Evolutionary conservation across 2,888 invertebrate species (phyloP).

Genomic region (Sinotaia quadrata): DNA sequence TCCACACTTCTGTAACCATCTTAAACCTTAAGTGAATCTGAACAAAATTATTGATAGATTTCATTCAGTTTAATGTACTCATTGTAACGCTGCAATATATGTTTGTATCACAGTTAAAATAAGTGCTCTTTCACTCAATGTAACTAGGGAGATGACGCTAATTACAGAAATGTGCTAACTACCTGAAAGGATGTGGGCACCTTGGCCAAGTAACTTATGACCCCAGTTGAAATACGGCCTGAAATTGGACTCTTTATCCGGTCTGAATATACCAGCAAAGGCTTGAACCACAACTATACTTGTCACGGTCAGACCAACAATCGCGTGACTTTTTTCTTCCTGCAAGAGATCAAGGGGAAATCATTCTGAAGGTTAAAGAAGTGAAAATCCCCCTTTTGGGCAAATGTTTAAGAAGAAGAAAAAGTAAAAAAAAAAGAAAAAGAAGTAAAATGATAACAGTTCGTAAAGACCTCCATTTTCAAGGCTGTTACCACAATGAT

Average conservation of each 20-base stretch:
- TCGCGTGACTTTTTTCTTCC: constrained; percentile 43
- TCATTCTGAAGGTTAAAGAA: neutral
- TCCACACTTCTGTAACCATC: too few species aligned
- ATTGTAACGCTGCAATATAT: too few species aligned
- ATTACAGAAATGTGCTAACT: neutral
- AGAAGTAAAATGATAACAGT: too few species aligned
- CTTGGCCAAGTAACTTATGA: constrained; percentile 91
- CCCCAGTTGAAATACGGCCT: constrained; percentile 91
- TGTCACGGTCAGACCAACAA: constrained; percentile 50
- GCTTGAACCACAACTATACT: constrained; percentile 43
- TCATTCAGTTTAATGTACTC: too few species aligned
- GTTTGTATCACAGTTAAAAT: neutral
- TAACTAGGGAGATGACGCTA: neutral
- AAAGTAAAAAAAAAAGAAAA: too few species aligned
- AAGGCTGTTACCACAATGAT: too few species aligned
- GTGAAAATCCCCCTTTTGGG: neutral
- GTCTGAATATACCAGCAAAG: constrained; percentile 79
- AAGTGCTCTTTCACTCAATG: neutral
- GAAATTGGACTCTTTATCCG: constrained; percentile 85
- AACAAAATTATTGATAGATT: too few species aligned
- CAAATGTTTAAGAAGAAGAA: neutral
- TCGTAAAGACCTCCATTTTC: too few species aligned
- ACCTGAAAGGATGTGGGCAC: constrained; percentile 75
- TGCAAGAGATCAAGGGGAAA: constrained; percentile 6
- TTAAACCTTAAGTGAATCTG: too few species aligned